phyloP scores from a whole-genome alignment of 2,797 vertebrate species.

The Leptoclinus maculatus region DNA sequence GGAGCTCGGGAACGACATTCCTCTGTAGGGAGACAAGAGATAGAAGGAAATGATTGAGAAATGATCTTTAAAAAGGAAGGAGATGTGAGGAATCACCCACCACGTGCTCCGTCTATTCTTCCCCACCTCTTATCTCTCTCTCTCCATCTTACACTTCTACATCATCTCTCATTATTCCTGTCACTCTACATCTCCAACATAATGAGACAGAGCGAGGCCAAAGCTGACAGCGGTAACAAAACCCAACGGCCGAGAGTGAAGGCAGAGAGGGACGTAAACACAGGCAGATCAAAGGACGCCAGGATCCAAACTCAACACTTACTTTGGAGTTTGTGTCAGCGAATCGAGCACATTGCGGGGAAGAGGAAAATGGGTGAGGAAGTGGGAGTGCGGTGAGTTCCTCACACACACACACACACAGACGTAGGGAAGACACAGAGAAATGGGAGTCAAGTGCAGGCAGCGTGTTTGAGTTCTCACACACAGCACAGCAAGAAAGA shows the following conservation, averaged over 20 bases:
- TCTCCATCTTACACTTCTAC: not conserved
- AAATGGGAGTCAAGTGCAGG: conserved; percentile 20
- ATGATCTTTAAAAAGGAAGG: not conserved
- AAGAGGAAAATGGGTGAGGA: conserved; percentile 71
- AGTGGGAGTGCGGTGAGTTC: conserved; percentile 71
- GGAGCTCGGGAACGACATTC: conserved; percentile 9
- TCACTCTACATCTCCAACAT: conserved; percentile 8
- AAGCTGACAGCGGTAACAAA: conserved; percentile 28
- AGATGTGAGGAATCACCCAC: not conserved
- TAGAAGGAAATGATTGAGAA: conserved; percentile 7
- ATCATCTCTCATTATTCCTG: conserved; percentile 28
- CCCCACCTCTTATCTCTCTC: not conserved
- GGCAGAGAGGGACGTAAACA: conserved; percentile 19
- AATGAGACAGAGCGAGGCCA: conserved; percentile 23
- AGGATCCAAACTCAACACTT: conserved; percentile 55
- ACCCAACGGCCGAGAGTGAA: conserved; percentile 3
- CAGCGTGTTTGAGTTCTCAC: conserved; percentile 12
- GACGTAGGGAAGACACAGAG: conserved; percentile 36
- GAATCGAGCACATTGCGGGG: conserved; percentile 59
- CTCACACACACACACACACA: conserved; percentile 18
- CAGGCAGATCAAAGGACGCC: conserved; percentile 45
- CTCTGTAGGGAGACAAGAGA: not conserved
- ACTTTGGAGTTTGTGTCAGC: conserved; percentile 57
- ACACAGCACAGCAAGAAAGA: not conserved
- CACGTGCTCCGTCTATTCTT: not conserved